Percentiles rank a stretch among this genome's conserved stretches.
phyloP scores from a whole-genome alignment of 2,888 invertebrate species.

The Temnothorax ravouxi region DNA sequence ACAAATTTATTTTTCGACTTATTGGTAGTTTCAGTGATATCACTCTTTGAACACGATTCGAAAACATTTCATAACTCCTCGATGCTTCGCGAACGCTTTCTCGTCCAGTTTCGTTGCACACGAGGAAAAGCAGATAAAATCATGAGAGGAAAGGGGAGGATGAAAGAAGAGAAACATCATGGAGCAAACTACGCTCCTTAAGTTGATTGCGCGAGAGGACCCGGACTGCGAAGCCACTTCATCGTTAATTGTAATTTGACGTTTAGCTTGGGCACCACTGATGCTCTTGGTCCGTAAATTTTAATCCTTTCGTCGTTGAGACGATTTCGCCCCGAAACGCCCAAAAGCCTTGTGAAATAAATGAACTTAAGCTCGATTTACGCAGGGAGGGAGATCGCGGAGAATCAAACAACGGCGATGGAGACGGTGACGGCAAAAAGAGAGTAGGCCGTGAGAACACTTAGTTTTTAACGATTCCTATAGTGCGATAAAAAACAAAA shows the following conservation, averaged over 20 bases:
- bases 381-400: slow-evolving; percentile 66
- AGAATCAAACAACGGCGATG: slow-evolving; percentile 74
- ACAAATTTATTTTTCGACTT: slow-evolving; percentile 14
- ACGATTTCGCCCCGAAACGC: slow-evolving; percentile 75
- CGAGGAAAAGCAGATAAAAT: slow-evolving; percentile 13
- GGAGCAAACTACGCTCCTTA: slow-evolving; percentile 74
- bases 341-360: slow-evolving; percentile 80
- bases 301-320: slow-evolving; percentile 80
- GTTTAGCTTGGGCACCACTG: slow-evolving; percentile 76
- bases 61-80: background rate
- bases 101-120: slow-evolving; percentile 15
- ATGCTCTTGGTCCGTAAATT: slow-evolving; percentile 77
- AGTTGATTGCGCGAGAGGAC: slow-evolving; percentile 72
- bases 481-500: slow-evolving; percentile 56
- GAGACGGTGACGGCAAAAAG: slow-evolving; percentile 63
- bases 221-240: slow-evolving; percentile 75
- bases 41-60: background rate
- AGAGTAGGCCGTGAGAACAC: slow-evolving; percentile 72
- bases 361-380: slow-evolving; percentile 82
- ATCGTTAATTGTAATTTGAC: slow-evolving; percentile 84
- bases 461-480: slow-evolving; percentile 76
- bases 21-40: background rate
- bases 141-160: slow-evolving; percentile 40
- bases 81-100: background rate
- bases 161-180: slow-evolving; percentile 62